phyloP scores from a whole-genome alignment of 2,797 vertebrate genomes.

The Amphiprion clarkii region DNA sequence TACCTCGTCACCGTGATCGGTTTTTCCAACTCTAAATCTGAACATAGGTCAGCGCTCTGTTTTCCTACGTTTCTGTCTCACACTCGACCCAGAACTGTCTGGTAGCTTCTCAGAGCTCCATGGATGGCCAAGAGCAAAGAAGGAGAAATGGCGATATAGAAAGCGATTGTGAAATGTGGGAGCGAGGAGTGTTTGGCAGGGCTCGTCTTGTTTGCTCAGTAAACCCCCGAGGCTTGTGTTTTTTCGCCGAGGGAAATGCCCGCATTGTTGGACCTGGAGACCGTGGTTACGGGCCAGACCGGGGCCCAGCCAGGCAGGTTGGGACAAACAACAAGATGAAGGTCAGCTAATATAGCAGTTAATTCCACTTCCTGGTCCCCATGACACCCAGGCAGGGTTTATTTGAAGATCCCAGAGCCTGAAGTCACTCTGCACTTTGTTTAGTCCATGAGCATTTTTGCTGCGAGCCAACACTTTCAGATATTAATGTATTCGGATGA shows the following conservation, averaged over 20 bases:
- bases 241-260: slow-evolving; percentile 91
- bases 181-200: slow-evolving; percentile 86
- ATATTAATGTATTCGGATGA: slow-evolving; percentile 94
- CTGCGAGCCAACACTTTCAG: slow-evolving; percentile 90
- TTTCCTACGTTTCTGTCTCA: slow-evolving; percentile 61
- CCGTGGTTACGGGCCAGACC: slow-evolving; percentile 96
- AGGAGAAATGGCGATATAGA: slow-evolving; percentile 70
- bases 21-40: slow-evolving; percentile 56
- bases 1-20: neutral
- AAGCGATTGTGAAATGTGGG: slow-evolving; percentile 87
- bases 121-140: slow-evolving; percentile 67
- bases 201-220: slow-evolving; percentile 96
- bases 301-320: slow-evolving; percentile 92
- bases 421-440: slow-evolving; percentile 94
- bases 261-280: slow-evolving; percentile 93
- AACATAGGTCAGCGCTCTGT: slow-evolving; percentile 47
- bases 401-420: slow-evolving; percentile 99
- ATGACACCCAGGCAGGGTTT: slow-evolving; percentile 96
- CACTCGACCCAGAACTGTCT: slow-evolving; percentile 74
- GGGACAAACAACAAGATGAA: slow-evolving; percentile 95
- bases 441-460: slow-evolving; percentile 82
- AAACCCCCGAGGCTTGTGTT: slow-evolving; percentile 90
- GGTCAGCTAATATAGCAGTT: slow-evolving; percentile 98
- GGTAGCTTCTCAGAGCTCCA: slow-evolving; percentile 57
- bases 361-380: slow-evolving; percentile 96